Base-by-base conservation (phyloP, 2,797 vertebrate genomes). In the Periophthalmus magnuspinnatus region DNA sequence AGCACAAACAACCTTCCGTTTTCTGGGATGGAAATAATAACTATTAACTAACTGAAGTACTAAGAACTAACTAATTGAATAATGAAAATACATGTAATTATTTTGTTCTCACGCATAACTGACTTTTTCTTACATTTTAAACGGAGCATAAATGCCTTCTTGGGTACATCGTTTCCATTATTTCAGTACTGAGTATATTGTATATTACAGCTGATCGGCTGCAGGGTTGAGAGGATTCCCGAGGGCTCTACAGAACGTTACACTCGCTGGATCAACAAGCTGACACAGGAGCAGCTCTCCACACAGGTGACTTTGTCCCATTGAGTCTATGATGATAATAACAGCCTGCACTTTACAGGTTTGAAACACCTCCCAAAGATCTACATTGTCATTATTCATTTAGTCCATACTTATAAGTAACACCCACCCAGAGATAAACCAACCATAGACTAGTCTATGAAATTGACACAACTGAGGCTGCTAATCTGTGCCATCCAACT, bases 231-330 rank as follows among this genome's bases (percentile, higher is more conserved):
- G 61, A 91, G 97, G 67, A 87, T 95, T 57, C 97, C 97, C 0
- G 87, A 89, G 2, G 90, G 91, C 34, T 97, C 97, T 5, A 99
- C 96, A 0, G 92, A 95, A 19, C 94, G 97, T 0, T 99, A 98
- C 77, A 96, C 95, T 0, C 94, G 95, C 70, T 99, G 97, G 97
- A 94, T 99, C 89, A 99, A 99, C 84, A 90, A 84, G 22, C 85
- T 97, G 47, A 89, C 81, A 11, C 83, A 92, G 2, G 91, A 95
- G 0, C 96, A 99, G 69, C 96, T 99, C 11, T 73, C 93, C 38
- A 97, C 95, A 56, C 97, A 99, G 96, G 97, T 99, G 91, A 71
- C 72, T 28, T 34, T 69, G 45, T 64, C 33, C 76, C n/a, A 24
- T 17, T 54, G n/a, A 54, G 21, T n/a, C 3, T 54, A 54, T 7